These are phyloP conservation scores for Pitangus sulphuratus DNA, from an alignment of 2,797 vertebrate genomes.

Conservation along the genomic window DNA sequence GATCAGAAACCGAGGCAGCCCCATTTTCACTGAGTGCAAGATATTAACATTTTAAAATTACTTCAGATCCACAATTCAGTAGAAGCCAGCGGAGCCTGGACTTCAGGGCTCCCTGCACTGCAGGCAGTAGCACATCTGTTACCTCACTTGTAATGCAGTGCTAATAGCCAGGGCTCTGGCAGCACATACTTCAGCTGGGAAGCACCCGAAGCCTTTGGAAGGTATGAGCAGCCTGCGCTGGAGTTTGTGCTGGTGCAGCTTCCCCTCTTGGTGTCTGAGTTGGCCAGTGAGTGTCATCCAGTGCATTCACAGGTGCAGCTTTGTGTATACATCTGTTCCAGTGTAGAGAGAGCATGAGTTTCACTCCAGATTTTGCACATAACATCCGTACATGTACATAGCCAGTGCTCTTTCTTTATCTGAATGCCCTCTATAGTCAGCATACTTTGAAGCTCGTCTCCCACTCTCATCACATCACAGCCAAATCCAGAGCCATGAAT, in stretches of 20 bases:
- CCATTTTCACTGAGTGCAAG: not conserved
- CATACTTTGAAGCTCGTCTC: not conserved
- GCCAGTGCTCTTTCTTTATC: not conserved
- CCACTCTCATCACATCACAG: not conserved
- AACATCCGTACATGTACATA: not conserved
- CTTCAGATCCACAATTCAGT: constrained; percentile 4
- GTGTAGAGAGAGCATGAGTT: not conserved
- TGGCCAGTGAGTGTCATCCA: not conserved
- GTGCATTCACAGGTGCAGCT: not conserved
- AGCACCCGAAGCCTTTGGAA: constrained; percentile 1
- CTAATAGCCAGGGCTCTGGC: not conserved
- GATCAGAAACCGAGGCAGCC: constrained; percentile 45
- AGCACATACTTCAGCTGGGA: not conserved
- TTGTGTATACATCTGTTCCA: not conserved
- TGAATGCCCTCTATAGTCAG: not conserved
- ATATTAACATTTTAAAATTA: constrained; percentile 36
- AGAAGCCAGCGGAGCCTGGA: not conserved
- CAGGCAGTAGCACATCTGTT: constrained; percentile 49
- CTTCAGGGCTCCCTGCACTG: not conserved
- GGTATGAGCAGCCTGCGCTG: not conserved
- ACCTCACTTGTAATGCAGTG: not conserved
- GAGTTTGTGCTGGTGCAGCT: not conserved
- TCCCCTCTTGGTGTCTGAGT: not conserved
- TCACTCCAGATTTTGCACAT: not conserved
- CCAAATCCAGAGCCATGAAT: not conserved